These are phyloP conservation scores for Altica lythri DNA, from an alignment of 2,888 invertebrate species.

Conservation along the genomic window DNA sequence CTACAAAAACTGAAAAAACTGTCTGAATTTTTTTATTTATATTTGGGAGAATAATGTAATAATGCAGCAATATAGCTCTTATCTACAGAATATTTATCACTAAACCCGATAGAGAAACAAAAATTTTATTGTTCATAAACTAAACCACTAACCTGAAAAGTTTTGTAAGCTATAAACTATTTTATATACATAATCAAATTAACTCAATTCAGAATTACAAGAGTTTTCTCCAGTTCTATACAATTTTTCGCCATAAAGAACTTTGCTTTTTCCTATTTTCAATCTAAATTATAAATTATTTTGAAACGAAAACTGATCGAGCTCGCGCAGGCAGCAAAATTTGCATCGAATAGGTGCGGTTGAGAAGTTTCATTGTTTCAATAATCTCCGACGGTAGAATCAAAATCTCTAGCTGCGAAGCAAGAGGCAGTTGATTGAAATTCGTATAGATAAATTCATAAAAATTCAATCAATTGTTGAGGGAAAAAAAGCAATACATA, in stretches of 20 bases:
- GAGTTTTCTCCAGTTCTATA: neutral
- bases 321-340: constrained; percentile 6
- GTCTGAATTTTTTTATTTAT: no score
- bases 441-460: constrained; percentile 12
- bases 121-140: no score
- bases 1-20: no score
- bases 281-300: constrained; percentile 21
- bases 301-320: constrained; percentile 15
- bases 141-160: no score
- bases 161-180: no score
- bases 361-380: constrained; percentile 22
- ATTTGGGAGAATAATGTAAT: no score
- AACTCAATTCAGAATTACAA: constrained; percentile 1
- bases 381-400: constrained; percentile 23
- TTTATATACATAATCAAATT: no score
- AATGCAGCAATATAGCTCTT: no score
- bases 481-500: constrained; percentile 5
- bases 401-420: constrained; percentile 12
- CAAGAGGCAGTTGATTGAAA: constrained; percentile 18
- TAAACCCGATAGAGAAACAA: no score
- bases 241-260: constrained; percentile 8
- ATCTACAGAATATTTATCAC: no score
- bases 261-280: constrained; percentile 7
- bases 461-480: constrained; percentile 13
- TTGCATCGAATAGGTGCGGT: constrained; percentile 11